A percentile compares a stretch with the other conserved stretches of the same genome.
Conservation (phyloP, 2,888 invertebrate species). For the Dastarcus helophoroides region DNA sequence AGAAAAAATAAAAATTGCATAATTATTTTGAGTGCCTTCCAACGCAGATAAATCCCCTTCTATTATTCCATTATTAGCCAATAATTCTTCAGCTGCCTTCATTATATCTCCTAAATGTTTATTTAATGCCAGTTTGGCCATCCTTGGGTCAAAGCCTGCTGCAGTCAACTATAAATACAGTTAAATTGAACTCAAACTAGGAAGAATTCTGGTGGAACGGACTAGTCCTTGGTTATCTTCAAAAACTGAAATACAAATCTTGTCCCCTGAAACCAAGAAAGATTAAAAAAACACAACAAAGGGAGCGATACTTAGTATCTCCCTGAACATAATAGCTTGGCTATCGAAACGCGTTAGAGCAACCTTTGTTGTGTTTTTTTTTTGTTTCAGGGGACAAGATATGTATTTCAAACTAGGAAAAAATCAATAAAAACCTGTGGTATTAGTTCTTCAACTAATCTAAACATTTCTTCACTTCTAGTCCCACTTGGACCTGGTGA, state of each 20-base stretch:
- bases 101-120: conserved; percentile 43
- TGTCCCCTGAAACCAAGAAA: too few species aligned
- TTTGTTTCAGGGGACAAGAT: too few species aligned
- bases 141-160: conserved; percentile 48
- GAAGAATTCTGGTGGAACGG: too few species aligned
- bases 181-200: too few species aligned
- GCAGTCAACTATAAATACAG: conserved; percentile 34
- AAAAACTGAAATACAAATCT: too few species aligned
- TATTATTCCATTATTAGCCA: conserved; percentile 36
- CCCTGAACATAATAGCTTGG: too few species aligned
- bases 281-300: too few species aligned
- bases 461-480: conserved; percentile 28
- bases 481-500: conserved; percentile 35
- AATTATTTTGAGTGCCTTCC: not conserved
- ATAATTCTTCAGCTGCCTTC: conserved; percentile 47
- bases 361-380: too few species aligned
- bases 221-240: too few species aligned
- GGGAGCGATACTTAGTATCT: too few species aligned
- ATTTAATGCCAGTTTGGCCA: conserved; percentile 44
- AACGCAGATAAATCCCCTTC: conserved; percentile 23
- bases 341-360: too few species aligned
- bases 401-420: too few species aligned
- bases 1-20: not conserved
- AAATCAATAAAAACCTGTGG: conserved; percentile 28
- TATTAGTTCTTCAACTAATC: conserved; percentile 29